These are phyloP conservation scores for Mesocricetus auratus DNA, from an alignment of 2,113 vertebrate species.

Conservation along the genomic window DNA sequence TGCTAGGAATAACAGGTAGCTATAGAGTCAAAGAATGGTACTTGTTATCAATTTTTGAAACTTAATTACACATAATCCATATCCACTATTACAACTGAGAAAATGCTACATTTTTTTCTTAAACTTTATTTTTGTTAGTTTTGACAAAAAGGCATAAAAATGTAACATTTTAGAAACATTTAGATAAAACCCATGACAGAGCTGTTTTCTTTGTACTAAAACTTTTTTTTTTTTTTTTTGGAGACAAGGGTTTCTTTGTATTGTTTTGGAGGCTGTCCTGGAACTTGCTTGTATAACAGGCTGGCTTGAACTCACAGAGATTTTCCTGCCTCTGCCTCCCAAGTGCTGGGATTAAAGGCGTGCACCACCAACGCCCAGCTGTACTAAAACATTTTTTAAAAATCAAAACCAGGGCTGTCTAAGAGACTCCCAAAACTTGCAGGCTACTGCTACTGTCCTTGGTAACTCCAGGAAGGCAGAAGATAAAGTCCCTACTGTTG, in stretches of 20 bases:
- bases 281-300: no score
- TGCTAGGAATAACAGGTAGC: not conserved
- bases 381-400: no score
- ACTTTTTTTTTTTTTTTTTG: no score
- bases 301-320: no score
- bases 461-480: not conserved
- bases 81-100: slow-evolving; percentile 24
- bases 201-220: not conserved
- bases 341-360: no score
- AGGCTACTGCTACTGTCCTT: not conserved
- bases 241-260: no score
- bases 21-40: slow-evolving; percentile 39
- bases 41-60: slow-evolving; percentile 52
- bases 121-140: slow-evolving; percentile 22
- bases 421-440: not conserved
- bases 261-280: no score
- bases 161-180: slow-evolving; percentile 33
- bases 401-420: not conserved
- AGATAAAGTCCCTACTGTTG: not conserved
- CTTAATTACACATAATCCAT: not conserved
- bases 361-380: no score
- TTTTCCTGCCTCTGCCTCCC: no score
- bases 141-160: not conserved
- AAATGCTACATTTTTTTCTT: not conserved
- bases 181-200: slow-evolving; percentile 57